These are phyloP conservation scores for Irena cyanogastra DNA, from an alignment of 2,113 vertebrate genomes.

Conservation along the genomic window DNA sequence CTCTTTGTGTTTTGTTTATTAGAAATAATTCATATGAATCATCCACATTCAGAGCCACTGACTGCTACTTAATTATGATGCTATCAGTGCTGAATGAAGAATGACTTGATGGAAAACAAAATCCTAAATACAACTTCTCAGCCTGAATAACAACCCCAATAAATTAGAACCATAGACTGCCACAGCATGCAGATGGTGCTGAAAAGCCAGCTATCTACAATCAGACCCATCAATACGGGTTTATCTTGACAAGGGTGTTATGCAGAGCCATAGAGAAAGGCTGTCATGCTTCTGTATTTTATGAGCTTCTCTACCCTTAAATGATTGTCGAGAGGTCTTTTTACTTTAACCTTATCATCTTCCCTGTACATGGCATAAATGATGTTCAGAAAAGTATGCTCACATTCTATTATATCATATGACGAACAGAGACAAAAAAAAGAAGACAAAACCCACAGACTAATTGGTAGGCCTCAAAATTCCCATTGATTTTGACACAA, in stretches of 20 bases:
- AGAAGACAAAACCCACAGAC: background rate
- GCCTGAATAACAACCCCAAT: background rate
- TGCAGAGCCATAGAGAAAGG: background rate
- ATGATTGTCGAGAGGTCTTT: background rate
- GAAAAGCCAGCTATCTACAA: background rate
- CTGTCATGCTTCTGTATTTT: background rate
- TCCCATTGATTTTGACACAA: conserved; percentile 16
- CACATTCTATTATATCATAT: background rate
- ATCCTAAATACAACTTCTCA: conserved; percentile 12
- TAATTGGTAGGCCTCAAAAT: background rate
- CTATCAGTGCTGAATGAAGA: background rate
- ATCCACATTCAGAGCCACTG: background rate
- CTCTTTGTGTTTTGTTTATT: conserved; percentile 8
- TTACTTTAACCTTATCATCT: background rate
- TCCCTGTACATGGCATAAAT: background rate
- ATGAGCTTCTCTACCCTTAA: background rate
- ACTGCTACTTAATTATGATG: conserved; percentile 28
- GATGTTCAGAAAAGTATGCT: background rate
- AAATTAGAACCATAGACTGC: background rate
- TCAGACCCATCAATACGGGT: background rate
- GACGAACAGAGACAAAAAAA: background rate
- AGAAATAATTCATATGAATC: conserved; percentile 30
- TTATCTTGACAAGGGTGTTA: conserved; percentile 6
- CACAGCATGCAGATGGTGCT: conserved; percentile 25
- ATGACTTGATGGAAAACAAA: conserved; percentile 34